Evolutionary conservation across 2,797 vertebrate genomes (phyloP), one percentile per base, ranked within the genome.

Genomic region (Anas flavirostris): DNA sequence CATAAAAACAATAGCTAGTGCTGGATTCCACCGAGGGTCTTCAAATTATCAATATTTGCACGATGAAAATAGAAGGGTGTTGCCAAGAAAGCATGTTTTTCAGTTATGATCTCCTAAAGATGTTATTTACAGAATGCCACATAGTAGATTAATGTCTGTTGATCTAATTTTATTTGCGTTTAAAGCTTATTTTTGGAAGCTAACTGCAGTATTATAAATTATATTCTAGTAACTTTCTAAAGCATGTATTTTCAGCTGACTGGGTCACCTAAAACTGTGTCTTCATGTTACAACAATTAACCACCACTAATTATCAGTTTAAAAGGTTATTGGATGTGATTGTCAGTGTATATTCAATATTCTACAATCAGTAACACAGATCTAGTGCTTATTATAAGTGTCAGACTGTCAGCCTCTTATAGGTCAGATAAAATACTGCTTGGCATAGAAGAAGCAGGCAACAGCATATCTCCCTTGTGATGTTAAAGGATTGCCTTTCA

Each of bases 1-100:
- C 97, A 97, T 97, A 98, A 98, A 98, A 98, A 98, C 98, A 98
- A 98, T 98, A 98, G 98, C 98, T 98, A 96, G 97, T 92, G 95
- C 97, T 98, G 97, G 97, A 98, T 98, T 98, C 98, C 97, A 97
- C 98, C 73, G 98, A 98, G 98, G 90, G 96, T 96, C 96, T 97
- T 98, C 97, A 98, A 98, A 98, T 98, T 98, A 98, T 98, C 98
- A 98, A 97, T 98, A 98, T 98, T 98, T 98, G 97, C 97, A 97
- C 97, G 97, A 97, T 97, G 97, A 97, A 97, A 98, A 97, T 96
- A 96, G 83, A 95, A 95, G 86, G 96, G 94, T 96, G 92, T 97
- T 98, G 96, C 97, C 96, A 97, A 94, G 90, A 97, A 97, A 95
- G 91, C 86, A 50, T 84, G 88, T 95, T 97, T 98, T 97, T 97